A percentile compares a stretch with the other conserved stretches of the same genome.
These are phyloP conservation scores for Lucilia sericata DNA, from an alignment of 1,140 invertebrate species.

Conservation along the genomic window DNA sequence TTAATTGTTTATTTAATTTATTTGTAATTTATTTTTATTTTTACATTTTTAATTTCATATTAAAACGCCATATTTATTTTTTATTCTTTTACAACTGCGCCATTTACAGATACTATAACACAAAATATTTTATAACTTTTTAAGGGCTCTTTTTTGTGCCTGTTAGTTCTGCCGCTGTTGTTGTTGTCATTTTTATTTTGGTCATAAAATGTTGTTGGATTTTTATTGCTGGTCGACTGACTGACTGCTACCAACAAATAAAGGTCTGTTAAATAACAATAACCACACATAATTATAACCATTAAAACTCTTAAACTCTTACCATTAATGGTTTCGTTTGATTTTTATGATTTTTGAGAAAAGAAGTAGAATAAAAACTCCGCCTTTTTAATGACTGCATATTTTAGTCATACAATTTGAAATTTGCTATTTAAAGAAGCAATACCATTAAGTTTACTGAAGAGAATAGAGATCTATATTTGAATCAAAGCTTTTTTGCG, in stretches of 20 bases:
- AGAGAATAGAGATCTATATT: too few relatives aligned
- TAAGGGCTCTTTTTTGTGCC: not conserved
- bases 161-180: too few relatives aligned
- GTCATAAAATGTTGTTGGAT: not conserved
- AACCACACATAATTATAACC: constrained; percentile 11
- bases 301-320: not conserved
- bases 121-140: not conserved
- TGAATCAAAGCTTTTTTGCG: too few relatives aligned
- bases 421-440: too few relatives aligned
- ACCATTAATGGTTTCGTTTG: not conserved
- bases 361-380: not conserved
- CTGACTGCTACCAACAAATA: constrained; percentile 2
- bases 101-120: not conserved
- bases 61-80: not conserved
- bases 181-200: not conserved
- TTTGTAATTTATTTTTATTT: not conserved
- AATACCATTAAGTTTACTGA: too few relatives aligned
- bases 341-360: not conserved
- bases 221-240: not conserved
- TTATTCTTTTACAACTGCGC: not conserved
- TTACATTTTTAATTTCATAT: not conserved
- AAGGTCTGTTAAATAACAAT: constrained; percentile 16
- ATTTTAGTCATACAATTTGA: too few relatives aligned
- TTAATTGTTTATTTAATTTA: not conserved
- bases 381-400: too few relatives aligned